phyloP scores from a whole-genome alignment of 53 echinoderm and acorn worm genomes.

The Arbacia lixula region DNA sequence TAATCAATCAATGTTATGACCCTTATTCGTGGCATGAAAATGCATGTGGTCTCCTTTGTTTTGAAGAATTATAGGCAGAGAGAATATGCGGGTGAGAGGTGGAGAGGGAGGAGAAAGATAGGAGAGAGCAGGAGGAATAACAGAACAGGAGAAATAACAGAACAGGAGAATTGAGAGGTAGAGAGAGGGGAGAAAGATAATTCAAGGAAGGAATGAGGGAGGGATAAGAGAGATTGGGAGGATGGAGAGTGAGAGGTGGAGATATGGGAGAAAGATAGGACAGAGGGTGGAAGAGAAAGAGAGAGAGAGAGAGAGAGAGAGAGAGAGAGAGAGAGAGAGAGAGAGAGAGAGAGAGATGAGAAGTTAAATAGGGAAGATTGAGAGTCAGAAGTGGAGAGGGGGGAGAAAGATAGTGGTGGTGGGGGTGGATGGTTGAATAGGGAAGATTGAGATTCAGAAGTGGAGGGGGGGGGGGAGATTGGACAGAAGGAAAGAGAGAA shows the following conservation, averaged over 20 bases:
- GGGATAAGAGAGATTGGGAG: not conserved
- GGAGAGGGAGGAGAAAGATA: not conserved
- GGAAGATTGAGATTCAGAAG: not conserved
- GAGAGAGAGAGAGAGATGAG: not conserved
- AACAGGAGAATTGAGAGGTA: not conserved
- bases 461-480: constrained; percentile 21
- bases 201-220: not conserved
- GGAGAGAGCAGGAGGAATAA: not conserved
- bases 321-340: constrained; percentile 3
- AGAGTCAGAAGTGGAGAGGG: not conserved
- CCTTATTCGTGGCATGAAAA: too few relatives aligned
- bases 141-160: not conserved
- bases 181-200: not conserved
- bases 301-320: not conserved
- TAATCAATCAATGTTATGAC: too few relatives aligned
- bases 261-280: not conserved
- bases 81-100: not conserved
- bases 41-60: too few relatives aligned
- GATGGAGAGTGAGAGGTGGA: not conserved
- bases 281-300: not conserved
- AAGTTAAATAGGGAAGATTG: not conserved
- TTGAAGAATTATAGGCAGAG: not conserved
- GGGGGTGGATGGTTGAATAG: not conserved
- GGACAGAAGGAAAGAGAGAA: not conserved
- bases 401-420: not conserved